Percentiles rank a stretch among this genome's conserved stretches.
phyloP scores from a whole-genome alignment of 1,140 invertebrate genomes.

The Helicorthomorpha holstii region DNA sequence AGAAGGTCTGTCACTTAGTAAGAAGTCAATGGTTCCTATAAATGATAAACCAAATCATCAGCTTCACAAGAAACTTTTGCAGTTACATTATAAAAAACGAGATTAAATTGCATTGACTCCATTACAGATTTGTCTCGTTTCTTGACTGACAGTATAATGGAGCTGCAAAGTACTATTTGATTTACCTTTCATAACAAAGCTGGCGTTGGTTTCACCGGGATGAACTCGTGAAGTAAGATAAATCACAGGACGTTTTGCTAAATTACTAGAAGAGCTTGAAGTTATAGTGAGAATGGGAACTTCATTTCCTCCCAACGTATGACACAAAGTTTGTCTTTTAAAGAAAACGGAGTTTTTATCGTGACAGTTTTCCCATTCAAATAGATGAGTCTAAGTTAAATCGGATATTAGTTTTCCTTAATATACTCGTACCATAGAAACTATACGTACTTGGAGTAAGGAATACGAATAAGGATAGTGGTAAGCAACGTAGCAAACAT shows the following conservation, averaged over 20 bases:
- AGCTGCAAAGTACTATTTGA: too few relatives aligned
- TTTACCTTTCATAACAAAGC: conserved; percentile 70
- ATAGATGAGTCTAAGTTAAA: background rate
- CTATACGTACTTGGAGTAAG: conserved; percentile 41
- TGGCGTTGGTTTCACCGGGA: conserved; percentile 74
- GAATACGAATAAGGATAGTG: conserved; percentile 94
- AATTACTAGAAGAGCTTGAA: conserved; percentile 30
- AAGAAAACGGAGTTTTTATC: background rate
- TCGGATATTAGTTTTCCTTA: background rate
- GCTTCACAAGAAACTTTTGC: background rate
- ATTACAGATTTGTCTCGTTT: too few relatives aligned
- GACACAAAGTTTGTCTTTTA: conserved; percentile 32
- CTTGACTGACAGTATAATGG: too few relatives aligned
- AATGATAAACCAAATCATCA: too few relatives aligned
- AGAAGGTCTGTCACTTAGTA: conserved; percentile 38
- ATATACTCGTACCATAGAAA: background rate
- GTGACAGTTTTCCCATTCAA: background rate
- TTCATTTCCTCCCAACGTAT: conserved; percentile 53
- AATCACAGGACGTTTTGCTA: conserved; percentile 58
- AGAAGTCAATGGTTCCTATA: conserved; percentile 41
- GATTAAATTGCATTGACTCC: too few relatives aligned
- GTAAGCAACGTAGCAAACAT: conserved; percentile 86
- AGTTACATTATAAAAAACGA: background rate
- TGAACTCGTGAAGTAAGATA: conserved; percentile 68
- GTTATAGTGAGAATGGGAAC: conserved; percentile 67